Percentiles rank a stretch among this genome's conserved stretches.
Evolutionary conservation across 2,797 vertebrate species (phyloP).

Genomic region (Enteromius paludinosus): DNA sequence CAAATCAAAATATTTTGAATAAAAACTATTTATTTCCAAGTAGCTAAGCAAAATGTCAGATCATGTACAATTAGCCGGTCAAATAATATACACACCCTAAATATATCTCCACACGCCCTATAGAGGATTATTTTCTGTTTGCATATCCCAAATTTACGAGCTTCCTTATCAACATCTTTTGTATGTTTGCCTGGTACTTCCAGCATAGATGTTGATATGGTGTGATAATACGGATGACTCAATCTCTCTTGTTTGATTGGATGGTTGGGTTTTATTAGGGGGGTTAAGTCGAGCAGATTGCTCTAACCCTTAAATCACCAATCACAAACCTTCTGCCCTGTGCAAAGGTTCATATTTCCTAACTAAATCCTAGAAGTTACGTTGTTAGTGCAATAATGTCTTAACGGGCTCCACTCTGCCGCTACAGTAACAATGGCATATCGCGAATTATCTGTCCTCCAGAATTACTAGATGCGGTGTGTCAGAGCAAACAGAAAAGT

Average conservation of each 20-base stretch:
- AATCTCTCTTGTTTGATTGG: constrained; percentile 31
- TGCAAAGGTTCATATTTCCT: constrained; percentile 45
- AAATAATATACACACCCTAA: background rate
- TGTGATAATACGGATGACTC: constrained; percentile 43
- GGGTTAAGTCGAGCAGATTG: constrained; percentile 10
- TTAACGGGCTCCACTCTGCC: background rate
- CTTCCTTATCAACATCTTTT: constrained; percentile 51
- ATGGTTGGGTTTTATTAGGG: constrained; percentile 15
- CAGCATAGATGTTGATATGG: constrained; percentile 50
- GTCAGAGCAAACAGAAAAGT: constrained; percentile 30
- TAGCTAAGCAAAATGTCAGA: background rate
- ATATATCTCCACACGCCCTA: constrained; percentile 9
- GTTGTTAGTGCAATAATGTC: constrained; percentile 10
- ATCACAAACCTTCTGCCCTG: constrained; percentile 14
- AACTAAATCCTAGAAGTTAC: constrained; percentile 21
- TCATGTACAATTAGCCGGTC: background rate
- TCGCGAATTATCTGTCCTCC: constrained; percentile 18
- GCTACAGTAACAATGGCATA: background rate
- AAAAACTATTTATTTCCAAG: background rate
- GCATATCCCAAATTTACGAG: constrained; percentile 47
- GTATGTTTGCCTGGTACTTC: constrained; percentile 45
- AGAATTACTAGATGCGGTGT: background rate
- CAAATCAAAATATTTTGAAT: background rate
- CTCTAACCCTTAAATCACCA: background rate
- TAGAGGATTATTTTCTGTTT: constrained; percentile 12